Conservation (phyloP, 2,797 vertebrate genomes). For the Siniperca scherzeri region DNA sequence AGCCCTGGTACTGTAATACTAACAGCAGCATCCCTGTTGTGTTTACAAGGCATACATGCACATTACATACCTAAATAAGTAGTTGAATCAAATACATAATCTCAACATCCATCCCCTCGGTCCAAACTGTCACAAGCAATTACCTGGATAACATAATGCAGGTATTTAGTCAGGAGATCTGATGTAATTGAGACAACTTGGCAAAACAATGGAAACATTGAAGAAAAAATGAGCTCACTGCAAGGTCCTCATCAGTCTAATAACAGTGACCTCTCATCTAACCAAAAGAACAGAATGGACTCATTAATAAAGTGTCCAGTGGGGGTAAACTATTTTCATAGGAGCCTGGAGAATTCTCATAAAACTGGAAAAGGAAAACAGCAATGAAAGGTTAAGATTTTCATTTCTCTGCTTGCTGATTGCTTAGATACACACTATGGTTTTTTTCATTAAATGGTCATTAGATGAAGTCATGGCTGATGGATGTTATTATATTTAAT, state of each 20-base stretch:
- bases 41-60: conserved; percentile 23
- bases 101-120: background rate
- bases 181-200: conserved; percentile 34
- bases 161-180: conserved; percentile 32
- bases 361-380: conserved; percentile 52
- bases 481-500: conserved; percentile 66
- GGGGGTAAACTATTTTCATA: conserved; percentile 64
- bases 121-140: conserved; percentile 29
- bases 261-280: conserved; percentile 51
- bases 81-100: conserved; percentile 26
- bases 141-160: conserved; percentile 37
- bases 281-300: conserved; percentile 38
- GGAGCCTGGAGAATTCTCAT: conserved; percentile 59
- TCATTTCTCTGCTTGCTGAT: conserved; percentile 32
- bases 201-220: conserved; percentile 54
- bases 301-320: conserved; percentile 53
- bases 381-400: conserved; percentile 21
- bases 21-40: conserved; percentile 15
- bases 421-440: conserved; percentile 43
- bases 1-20: background rate
- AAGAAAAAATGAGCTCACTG: conserved; percentile 11
- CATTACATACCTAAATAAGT: conserved; percentile 10
- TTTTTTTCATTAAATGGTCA: conserved; percentile 67
- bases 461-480: conserved; percentile 79
- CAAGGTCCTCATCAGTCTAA: conserved; percentile 50